Base-by-base conservation (phyloP, 2,888 invertebrate species). In the Limnephilus auricula region DNA sequence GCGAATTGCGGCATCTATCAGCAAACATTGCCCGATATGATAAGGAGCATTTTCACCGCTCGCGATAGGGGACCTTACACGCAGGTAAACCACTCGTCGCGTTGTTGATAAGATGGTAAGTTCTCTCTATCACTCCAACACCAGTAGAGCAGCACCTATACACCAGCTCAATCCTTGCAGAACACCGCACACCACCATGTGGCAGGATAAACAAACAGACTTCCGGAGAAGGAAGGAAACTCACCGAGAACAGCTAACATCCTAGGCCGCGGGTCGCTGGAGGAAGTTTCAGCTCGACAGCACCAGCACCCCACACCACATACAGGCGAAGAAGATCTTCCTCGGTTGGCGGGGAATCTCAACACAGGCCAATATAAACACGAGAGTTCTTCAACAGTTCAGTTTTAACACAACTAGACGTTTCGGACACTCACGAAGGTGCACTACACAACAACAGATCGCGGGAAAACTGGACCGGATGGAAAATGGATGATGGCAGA, bases 171-270 rank as follows among this genome's bases (percentile, higher is more conserved):
- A 13, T 65, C 50, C 18, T 6, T 18, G 80, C 31, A 30, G 80
- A 31, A 45, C 12, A 45, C 45, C 45, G 80, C 80, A 80, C 80
- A 34, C 82, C 32, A 82, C 34, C 34, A 82, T n/a, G 45, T n/a
- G 45, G 50, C 88, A 80, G n/a, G 45, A 31, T 18, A 25, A 50
- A 78, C 30, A 50, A 31, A n/a, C 78, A 65, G 30, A 79, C 79
- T 78, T 30, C 18, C 78, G 32, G 50, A n/a, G 65, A 37, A 84
- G 25, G 18, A n/a, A 31, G 32, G 18, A 18, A 50, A 91, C 92
- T 92, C 90, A 92, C 92, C 92, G 89, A 90, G 89, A 78, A 82
- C 91, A 91, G 92, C 87, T 90, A 90, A 91, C 92, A 92, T 92
- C 92, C 92, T 92, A 92, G 82, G 91, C 90, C 91, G 91, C 89